Evolutionary conservation across 1,140 invertebrate species (phyloP), one percentile per base, ranked within the genome.

Genomic region (Neotoxoptera formosana): DNA sequence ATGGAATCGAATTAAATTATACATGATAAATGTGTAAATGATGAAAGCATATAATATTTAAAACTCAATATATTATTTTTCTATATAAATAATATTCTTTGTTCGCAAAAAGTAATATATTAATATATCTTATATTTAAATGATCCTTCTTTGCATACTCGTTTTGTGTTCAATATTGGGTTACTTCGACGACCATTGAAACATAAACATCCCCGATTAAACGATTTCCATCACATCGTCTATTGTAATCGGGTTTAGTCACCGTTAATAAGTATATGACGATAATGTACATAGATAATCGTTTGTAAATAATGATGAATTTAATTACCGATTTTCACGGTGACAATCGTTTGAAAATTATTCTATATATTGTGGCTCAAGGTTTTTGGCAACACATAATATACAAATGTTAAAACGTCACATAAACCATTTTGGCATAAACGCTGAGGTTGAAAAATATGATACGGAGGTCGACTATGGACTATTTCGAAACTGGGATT

Each of bases 361-460:
- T 90, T 90, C 56, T 90, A 30, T 45, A n/a, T 90, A 89, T 36
- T 67, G 25, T 90, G 53, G 81, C 34, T 93, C 91, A 93, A 93
- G 91, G 91, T 93, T 93, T 91, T 93, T 93, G 91, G 76, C 91
- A 93, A 86, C 81, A 53, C 21, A 90, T 36, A 41, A 21, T 84
- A 47, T 51, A 90, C 48, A 91, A 91, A 81, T 48, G 45, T 67
- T 91, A 81, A 93, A 93, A 53, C 81, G 81, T 93, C 91, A 56
- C 91, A 93, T 93, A 84, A 93, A 93, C 91, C 34, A 86, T 86
- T 93, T 86, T 93, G 81, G 91, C 48, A 86, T 41, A 56, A 23
- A 17, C 36, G 23, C 45, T 90, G 89, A 90, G 53, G 89, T 90
- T n/a, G 89, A 51, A 90, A 90, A 60, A 90, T 60, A 60, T 45